A percentile compares a stretch with the other conserved stretches of the same genome.
Conservation (phyloP, 2,888 invertebrate genomes). For the Zaprionus bogoriensis region DNA sequence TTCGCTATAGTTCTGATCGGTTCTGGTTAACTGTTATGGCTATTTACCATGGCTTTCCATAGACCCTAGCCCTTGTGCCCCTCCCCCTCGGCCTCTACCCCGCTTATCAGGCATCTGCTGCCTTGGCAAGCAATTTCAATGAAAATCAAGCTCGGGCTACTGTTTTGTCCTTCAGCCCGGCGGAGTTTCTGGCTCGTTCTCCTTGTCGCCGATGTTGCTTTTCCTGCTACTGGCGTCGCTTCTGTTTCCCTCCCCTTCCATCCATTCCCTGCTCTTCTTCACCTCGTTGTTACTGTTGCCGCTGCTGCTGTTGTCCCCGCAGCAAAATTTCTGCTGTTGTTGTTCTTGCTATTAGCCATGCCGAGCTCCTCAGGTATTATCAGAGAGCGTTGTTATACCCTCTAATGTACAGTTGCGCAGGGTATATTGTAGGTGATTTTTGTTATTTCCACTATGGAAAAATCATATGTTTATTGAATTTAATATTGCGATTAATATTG, state of each 20-base stretch:
- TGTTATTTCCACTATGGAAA: not conserved
- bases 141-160: slow-evolving; percentile 39
- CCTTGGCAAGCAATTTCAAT: slow-evolving; percentile 45
- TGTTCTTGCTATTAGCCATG: slow-evolving; percentile 16
- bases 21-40: slow-evolving; percentile 47
- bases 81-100: not conserved
- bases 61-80: not conserved
- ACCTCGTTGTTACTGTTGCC: slow-evolving; percentile 6
- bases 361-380: slow-evolving; percentile 29
- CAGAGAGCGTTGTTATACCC: slow-evolving; percentile 25
- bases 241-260: not conserved
- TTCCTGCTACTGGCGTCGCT: slow-evolving; percentile 13
- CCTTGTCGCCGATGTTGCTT: slow-evolving; percentile 41
- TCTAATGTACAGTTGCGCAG: not conserved
- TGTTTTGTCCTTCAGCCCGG: slow-evolving; percentile 38
- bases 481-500: not conserved
- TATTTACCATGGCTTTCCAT: slow-evolving; percentile 23
- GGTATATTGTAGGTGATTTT: not conserved
- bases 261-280: not conserved
- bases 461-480: not conserved
- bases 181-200: slow-evolving; percentile 20
- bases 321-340: slow-evolving; percentile 17
- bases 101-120: slow-evolving; percentile 37
- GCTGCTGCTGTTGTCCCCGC: slow-evolving; percentile 21
- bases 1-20: slow-evolving; percentile 13